Base-by-base conservation (phyloP, 2,797 vertebrate genomes). In the Propithecus perrieri region DNA sequence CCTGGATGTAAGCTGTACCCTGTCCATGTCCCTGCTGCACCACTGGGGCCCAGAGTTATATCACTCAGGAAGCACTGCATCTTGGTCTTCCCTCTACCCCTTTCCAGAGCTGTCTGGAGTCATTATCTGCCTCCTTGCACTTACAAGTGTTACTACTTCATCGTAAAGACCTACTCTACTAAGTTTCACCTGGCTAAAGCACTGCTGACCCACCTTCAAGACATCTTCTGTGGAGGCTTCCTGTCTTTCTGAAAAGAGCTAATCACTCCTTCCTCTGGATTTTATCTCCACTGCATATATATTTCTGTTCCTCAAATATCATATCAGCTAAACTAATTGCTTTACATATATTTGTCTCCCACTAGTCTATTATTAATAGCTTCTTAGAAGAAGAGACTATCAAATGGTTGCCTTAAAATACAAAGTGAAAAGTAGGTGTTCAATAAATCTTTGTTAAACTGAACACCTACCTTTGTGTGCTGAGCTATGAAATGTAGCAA, bases 351-450 rank as follows among this genome's bases (percentile, higher is more conserved):
- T 50, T 89, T 61, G 35, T 43, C 5, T 96, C 26, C 33, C 24
- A 74, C 41, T 20, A 28, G 28, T 69, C 61, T 74, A n/a, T 79
- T 87, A 59, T 59, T 12, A 28, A 28, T 59, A 91, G 13, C 13
- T 83, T 93, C 61, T 89, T 91, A 48, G 28, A 80, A 72, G 41
- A 59, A 26, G 28, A 50, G 13, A 43, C 14, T 80, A 57, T 41
- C 91, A 57, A 78, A 78, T 35, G 3, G 89, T 67, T 87, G 18
- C 35, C 28, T 94, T 78, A 75, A 90, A 74, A 90, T 30, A 24
- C 22, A 55, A 43, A 87, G 26, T 8, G 69, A 80, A 91, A 80
- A 78, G 15, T 1, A 61, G 0, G 13, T 76, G 3, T 5, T 80
- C 35, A 30, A 48, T 61, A 86, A 86, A 43, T 48, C 9, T 74